Evolutionary conservation across 2,797 vertebrate genomes (phyloP).

Genomic region (Catostomus latipinnis): DNA sequence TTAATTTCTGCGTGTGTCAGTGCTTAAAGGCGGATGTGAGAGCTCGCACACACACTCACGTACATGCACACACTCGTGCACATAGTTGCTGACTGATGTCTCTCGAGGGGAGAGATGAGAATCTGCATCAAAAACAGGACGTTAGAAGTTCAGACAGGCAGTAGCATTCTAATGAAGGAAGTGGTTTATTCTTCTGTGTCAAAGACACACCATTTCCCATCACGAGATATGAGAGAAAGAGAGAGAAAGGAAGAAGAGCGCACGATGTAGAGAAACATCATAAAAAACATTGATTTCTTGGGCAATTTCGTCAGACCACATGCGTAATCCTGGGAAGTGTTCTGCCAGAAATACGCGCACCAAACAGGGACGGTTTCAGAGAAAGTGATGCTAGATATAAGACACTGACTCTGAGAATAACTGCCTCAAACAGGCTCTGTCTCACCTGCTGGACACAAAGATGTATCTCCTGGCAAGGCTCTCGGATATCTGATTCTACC

Average conservation of each 20-base stretch:
- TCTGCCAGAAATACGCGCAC: constrained; percentile 1
- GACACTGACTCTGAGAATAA: neutral
- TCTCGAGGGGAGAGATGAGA: constrained; percentile 39
- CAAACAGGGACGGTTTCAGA: constrained; percentile 20
- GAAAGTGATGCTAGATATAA: constrained; percentile 6
- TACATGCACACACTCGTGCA: constrained; percentile 6
- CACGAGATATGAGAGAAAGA: constrained; percentile 37
- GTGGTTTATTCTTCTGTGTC: constrained; percentile 61
- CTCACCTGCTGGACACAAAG: constrained; percentile 71
- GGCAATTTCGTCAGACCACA: constrained; percentile 15
- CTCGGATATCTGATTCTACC: fast-evolving
- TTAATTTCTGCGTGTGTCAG: neutral
- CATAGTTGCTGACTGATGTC: constrained; percentile 45
- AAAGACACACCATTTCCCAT: constrained; percentile 52
- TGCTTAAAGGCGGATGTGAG: constrained; percentile 31
- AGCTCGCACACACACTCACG: neutral
- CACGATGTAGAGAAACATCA: neutral
- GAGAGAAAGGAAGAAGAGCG: constrained; percentile 14
- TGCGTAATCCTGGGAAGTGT: constrained; percentile 15
- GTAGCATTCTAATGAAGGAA: constrained; percentile 63
- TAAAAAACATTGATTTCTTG: neutral
- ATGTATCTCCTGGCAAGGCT: fast-evolving
- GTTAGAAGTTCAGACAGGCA: constrained; percentile 29
- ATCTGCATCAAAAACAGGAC: constrained; percentile 56
- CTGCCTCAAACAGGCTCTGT: neutral